A percentile compares a stretch with the other conserved stretches of the same genome.
These are phyloP conservation scores for Barbus barbus DNA, from an alignment of 2,113 vertebrate genomes.

Conservation along the genomic window DNA sequence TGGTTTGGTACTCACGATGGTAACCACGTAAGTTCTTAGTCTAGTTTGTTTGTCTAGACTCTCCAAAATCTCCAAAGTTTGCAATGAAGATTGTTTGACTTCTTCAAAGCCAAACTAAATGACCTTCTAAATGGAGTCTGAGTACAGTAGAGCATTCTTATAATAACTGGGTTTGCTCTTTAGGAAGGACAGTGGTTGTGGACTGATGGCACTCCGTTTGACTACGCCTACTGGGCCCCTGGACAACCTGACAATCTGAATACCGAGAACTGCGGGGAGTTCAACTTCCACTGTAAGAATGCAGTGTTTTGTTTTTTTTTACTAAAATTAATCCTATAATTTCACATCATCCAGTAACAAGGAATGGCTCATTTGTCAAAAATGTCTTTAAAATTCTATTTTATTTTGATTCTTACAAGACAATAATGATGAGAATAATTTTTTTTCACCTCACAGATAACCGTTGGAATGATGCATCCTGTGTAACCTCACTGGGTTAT, in stretches of 20 bases:
- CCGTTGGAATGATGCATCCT: neutral
- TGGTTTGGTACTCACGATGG: neutral
- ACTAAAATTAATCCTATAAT: neutral
- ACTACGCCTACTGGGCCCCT: neutral
- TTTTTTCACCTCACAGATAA: neutral
- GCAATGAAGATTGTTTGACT: neutral
- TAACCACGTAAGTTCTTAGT: neutral
- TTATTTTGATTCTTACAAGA: neutral
- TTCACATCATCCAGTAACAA: neutral
- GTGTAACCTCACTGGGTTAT: neutral
- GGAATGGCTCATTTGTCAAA: neutral
- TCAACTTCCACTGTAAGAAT: neutral
- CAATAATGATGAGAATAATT: neutral
- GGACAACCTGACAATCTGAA: too few species aligned
- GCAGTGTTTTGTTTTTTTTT: neutral
- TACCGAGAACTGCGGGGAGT: neutral
- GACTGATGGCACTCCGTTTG: constrained; percentile 20
- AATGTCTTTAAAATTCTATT: neutral
- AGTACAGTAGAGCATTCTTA: neutral
- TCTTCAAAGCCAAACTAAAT: neutral
- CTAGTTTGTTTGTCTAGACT: neutral
- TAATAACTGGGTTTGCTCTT: neutral
- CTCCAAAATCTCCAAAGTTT: neutral
- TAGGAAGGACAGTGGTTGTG: neutral
- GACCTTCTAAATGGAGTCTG: neutral